Conservation (phyloP, 2,113 vertebrate species). For the Gallinago undulata region DNA sequence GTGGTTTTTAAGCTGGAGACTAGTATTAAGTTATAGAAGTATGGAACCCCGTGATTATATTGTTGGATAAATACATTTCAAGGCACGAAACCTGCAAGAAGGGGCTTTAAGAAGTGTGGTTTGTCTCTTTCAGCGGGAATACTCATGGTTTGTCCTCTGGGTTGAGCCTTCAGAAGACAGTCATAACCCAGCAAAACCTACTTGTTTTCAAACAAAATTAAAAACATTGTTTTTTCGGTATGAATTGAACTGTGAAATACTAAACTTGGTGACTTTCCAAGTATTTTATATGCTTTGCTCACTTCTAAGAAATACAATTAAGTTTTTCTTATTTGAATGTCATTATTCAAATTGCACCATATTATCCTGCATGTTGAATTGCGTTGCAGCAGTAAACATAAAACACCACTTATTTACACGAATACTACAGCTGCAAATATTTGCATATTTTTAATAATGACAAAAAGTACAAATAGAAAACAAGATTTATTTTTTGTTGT, state of each 20-base stretch:
- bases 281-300: neutral
- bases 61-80: neutral
- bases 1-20: neutral
- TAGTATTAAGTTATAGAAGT: neutral
- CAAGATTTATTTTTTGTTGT: neutral
- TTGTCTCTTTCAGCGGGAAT: neutral
- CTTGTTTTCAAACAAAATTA: neutral
- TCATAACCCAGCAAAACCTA: neutral
- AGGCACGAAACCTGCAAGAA: neutral
- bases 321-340: neutral
- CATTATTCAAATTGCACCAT: neutral
- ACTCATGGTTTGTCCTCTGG: neutral
- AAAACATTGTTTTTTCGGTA: neutral
- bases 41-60: neutral
- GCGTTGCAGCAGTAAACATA: neutral
- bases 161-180: neutral
- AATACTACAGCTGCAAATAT: neutral
- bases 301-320: neutral
- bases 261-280: neutral
- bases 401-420: neutral
- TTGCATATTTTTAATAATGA: neutral
- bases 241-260: neutral
- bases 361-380: neutral
- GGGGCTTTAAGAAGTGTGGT: neutral
- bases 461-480: neutral